phyloP scores from a whole-genome alignment of 2,797 vertebrate species.

The Silurus aristotelis region DNA sequence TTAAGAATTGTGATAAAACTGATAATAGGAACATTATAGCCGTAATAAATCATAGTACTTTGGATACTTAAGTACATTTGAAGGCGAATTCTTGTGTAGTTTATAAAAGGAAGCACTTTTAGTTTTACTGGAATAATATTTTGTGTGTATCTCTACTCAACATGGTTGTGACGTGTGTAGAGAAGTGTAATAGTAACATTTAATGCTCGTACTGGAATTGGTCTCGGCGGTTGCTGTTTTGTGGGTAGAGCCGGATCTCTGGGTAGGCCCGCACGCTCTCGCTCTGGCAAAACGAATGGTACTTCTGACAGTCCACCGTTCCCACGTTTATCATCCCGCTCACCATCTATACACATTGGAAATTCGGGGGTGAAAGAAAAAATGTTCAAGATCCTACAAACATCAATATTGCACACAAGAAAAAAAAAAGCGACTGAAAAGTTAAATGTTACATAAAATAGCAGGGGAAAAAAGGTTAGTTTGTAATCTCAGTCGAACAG shows the following conservation, averaged over 20 bases:
- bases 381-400: background rate
- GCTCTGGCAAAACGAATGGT: slow-evolving; percentile 85
- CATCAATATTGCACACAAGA: background rate
- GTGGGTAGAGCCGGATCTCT: slow-evolving; percentile 86
- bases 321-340: slow-evolving; percentile 84
- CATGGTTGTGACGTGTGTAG: too few relatives aligned
- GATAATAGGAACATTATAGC: too few relatives aligned
- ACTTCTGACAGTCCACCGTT: slow-evolving; percentile 90
- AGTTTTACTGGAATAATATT: too few relatives aligned
- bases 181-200: background rate
- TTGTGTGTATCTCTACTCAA: too few relatives aligned
- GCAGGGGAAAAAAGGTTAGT: background rate
- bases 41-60: too few relatives aligned
- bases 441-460: background rate
- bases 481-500: background rate
- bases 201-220: slow-evolving; percentile 76
- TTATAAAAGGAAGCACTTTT: too few relatives aligned
- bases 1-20: too few relatives aligned
- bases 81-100: too few relatives aligned
- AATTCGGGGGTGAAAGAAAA: background rate
- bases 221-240: slow-evolving; percentile 67
- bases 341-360: slow-evolving; percentile 72
- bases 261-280: slow-evolving; percentile 87
- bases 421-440: background rate
- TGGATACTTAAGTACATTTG: too few relatives aligned